These are phyloP conservation scores for Hiodon tergisus DNA, from an alignment of 2,113 vertebrate genomes.

Conservation along the genomic window DNA sequence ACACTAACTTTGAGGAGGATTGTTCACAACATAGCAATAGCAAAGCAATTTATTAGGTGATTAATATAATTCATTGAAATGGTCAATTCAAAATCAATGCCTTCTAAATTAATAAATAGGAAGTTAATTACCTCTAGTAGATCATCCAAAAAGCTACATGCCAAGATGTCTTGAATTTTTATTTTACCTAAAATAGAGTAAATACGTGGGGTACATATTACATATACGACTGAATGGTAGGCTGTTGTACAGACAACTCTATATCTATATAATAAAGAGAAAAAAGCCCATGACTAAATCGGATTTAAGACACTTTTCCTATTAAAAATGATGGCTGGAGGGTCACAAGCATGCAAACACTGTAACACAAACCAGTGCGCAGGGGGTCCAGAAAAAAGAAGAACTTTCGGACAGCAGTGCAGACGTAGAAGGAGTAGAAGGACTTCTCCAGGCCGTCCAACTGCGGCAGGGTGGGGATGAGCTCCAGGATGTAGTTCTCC, in stretches of 20 bases:
- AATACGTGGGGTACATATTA: background rate
- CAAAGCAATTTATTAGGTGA: background rate
- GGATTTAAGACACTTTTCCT: background rate
- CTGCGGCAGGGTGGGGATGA: conserved; percentile 94
- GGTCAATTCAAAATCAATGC: background rate
- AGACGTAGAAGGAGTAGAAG: conserved; percentile 97
- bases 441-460: conserved; percentile 95
- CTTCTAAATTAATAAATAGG: background rate
- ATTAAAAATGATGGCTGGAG: background rate
- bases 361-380: conserved; percentile 72
- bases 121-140: conserved; percentile 78
- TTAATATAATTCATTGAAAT: background rate
- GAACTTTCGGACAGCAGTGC: conserved; percentile 95
- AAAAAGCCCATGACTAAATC: background rate
- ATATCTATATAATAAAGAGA: background rate
- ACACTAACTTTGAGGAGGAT: background rate
- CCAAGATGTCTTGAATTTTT: conserved; percentile 98
- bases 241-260: too few species aligned
- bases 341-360: background rate
- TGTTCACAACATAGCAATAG: background rate
- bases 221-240: background rate
- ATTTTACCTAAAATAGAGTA: conserved; percentile 77
- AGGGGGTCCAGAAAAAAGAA: conserved; percentile 98
- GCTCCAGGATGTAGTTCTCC: conserved; percentile 97
- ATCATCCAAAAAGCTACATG: conserved; percentile 96